Base-by-base conservation (phyloP, 53 echinoderm and acorn worm species). In the Astropecten irregularis region DNA sequence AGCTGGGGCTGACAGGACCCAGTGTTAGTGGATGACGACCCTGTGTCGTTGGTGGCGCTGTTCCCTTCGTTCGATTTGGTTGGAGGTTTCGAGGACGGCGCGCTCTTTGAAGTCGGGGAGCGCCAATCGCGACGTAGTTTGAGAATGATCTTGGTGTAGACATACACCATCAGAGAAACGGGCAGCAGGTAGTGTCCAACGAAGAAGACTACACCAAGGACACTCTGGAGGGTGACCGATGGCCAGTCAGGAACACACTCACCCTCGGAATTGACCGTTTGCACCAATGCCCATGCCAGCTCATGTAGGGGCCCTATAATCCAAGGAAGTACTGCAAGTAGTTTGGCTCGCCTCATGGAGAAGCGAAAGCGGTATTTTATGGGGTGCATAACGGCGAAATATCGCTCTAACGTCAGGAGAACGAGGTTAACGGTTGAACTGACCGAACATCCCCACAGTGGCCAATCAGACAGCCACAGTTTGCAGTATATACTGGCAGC, bases 381-480 rank as follows among this genome's bases (percentile, higher is more conserved):
- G 1, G 94, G 94, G 57, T 94, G 91, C 25, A 91, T 88, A 28
- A 94, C 87, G 33, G 94, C 94, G 25, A 89, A 85, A 59, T 82
- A 94, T 15, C 94, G 68, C 62, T 94, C 94, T 10, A 94, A 31
- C 16, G 94, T 94, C 40, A 94, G 59, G 31, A 88, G 88, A 1
- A 94, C 91, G 6, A 94, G 88, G 50, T 94, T 94, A 51, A 91
- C 86, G 1, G 94, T 94, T 11, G 94, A 94, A 22, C 88, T 72
- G 36, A 88, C 94, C 18, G 88, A 91, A 56, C 88, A 77, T 3
- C 85, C 88, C 94, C 94, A 94, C 28, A 94, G 83, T 0, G 91
- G 91, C 68, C 88, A 94, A 44, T 88, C 94, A 9, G 94, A 94
- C 20, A 69, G 51, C 94, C 94, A 94, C 40, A 94, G 83, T 59